Evolutionary conservation across 2,888 invertebrate genomes (phyloP), one percentile per base, ranked within the genome.

Genomic region (Eupithecia insigniata): DNA sequence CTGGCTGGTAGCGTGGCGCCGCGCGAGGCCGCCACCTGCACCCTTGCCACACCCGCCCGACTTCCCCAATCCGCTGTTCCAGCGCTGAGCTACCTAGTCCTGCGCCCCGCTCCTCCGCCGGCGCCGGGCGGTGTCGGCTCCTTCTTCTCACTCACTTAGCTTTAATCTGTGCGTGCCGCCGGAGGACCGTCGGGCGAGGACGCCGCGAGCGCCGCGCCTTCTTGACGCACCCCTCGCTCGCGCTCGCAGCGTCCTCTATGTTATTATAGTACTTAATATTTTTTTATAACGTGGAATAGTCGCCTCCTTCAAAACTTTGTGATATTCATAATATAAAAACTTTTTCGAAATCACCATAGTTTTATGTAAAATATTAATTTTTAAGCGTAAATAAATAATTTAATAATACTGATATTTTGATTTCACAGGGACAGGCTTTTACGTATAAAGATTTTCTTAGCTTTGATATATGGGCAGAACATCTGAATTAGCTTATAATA

Each of bases 41-140:
- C 98, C 98, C 65, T 95, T 98, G 84, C 98, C 98, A 80, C 98
- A 98, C 95, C 98, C 98, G 81, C 97, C 98, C 78, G 98, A 98
- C 94, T 98, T 98, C 94, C 98, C 98, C 74, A 98, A 98, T 92
- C 98, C 98, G 82, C 95, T 98, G 87, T 98, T 98, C 94, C 93
- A 93, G 89, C 93, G 93, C 89, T 93, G 78, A 91, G 85, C 81
- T 83, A 80, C 86, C 92, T 92, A 92, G 92, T 92, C 91, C 85
- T 83, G 84, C 84, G 89, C 89, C 91, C 89, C 90, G 91, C 92
- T 93, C 93, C 90, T 91, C 91, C 94, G 92, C 90, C 91, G 93
- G 91, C 92, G 89, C 92, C 91, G 91, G 93, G 92, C 90, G 93
- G 93, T 93, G 90, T 90, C 91, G 89, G 90, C 90, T 89, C 88